phyloP scores from a whole-genome alignment of 1,140 invertebrate species.

The Saccostrea cuccullata region DNA sequence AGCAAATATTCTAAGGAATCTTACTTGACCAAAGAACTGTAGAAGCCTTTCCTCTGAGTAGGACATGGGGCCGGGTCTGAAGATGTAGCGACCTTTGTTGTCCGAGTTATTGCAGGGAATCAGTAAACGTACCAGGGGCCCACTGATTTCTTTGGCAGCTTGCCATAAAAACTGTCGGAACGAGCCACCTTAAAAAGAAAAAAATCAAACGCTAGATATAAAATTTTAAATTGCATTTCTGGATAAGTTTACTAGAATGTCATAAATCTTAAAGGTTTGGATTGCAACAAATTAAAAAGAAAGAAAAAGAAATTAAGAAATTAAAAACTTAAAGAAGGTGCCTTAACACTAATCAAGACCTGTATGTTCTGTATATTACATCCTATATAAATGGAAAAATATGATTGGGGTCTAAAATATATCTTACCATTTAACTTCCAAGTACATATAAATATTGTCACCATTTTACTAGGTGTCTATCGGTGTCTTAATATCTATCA shows the following conservation, averaged over 20 bases:
- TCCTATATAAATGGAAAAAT: no score
- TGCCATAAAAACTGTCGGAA: slow-evolving; percentile 79
- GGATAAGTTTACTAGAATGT: no score
- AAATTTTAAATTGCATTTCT: no score
- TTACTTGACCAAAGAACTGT: slow-evolving; percentile 78
- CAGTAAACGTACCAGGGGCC: slow-evolving; percentile 68
- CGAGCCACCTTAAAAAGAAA: slow-evolving; percentile 76
- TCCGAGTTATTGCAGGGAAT: slow-evolving; percentile 72
- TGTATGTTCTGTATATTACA: no score
- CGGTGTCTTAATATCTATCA: no score
- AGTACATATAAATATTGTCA: background rate
- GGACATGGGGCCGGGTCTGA: slow-evolving; percentile 75
- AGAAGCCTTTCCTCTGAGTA: slow-evolving; percentile 77
- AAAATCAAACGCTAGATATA: background rate
- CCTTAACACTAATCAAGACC: no score
- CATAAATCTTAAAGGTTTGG: no score
- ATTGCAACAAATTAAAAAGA: no score
- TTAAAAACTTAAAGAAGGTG: no score
- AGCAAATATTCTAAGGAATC: background rate
- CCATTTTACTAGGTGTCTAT: background rate
- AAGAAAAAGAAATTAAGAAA: no score
- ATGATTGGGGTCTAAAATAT: no score
- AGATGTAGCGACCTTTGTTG: slow-evolving; percentile 73
- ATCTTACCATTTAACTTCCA: background rate
- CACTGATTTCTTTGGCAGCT: slow-evolving; percentile 75